Percentiles rank a stretch among this genome's conserved stretches.
phyloP scores from a whole-genome alignment of 2,888 invertebrate species.

The Macrophya annulata region DNA sequence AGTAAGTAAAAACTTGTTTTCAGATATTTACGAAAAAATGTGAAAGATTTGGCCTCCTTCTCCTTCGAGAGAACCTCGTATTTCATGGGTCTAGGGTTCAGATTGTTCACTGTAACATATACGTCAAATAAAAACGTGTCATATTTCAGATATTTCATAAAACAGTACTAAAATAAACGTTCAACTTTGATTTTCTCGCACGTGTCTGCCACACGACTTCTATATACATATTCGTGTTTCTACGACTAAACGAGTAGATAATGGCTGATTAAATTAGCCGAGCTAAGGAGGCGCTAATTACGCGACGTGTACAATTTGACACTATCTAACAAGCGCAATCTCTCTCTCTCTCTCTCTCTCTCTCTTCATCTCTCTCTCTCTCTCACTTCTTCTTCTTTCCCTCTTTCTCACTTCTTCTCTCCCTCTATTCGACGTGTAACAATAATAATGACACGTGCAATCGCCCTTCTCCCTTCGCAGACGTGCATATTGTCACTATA shows the following conservation, averaged over 20 bases:
- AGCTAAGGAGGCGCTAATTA: slow-evolving; percentile 14
- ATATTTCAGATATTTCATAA: slow-evolving; percentile 2
- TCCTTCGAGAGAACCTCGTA: neutral
- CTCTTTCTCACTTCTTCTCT: neutral
- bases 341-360: neutral
- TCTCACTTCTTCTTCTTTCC: neutral
- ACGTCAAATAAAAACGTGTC: neutral
- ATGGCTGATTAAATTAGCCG: slow-evolving; percentile 23
- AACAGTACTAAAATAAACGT: neutral
- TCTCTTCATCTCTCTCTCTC: neutral
- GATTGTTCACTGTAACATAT: neutral
- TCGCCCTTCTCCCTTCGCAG: neutral
- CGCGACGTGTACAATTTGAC: slow-evolving; percentile 10
- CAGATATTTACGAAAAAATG: neutral
- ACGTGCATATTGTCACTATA: slow-evolving; percentile 4
- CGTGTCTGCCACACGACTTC: neutral
- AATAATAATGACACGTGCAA: slow-evolving; percentile 36
- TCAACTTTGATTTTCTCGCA: neutral
- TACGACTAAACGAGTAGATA: slow-evolving; percentile 15
- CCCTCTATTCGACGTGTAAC: slow-evolving; percentile 14
- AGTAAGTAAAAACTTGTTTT: neutral
- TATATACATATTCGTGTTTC: slow-evolving; percentile 9
- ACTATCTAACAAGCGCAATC: slow-evolving; percentile 14
- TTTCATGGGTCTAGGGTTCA: neutral
- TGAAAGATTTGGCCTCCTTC: neutral